Percentiles rank a stretch among this genome's conserved stretches.
These are phyloP conservation scores for Megalops cyprinoides DNA, from an alignment of 2,797 vertebrate species.

Conservation along the genomic window DNA sequence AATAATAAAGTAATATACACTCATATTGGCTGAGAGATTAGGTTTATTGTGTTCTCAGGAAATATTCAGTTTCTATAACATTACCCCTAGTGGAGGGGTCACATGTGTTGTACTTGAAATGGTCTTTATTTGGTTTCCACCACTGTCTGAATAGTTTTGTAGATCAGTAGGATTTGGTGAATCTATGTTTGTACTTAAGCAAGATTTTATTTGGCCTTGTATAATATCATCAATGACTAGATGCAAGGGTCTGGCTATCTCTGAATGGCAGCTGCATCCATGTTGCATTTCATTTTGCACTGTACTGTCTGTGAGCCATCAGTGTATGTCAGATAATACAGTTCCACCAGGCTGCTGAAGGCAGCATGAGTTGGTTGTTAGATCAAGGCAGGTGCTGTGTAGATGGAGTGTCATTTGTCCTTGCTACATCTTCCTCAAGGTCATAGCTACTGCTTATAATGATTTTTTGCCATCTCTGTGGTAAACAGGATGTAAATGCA, in stretches of 20 bases:
- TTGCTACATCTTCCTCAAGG: slow-evolving; percentile 21
- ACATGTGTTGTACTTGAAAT: slow-evolving; percentile 49
- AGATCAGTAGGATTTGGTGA: slow-evolving; percentile 50
- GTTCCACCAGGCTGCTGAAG: slow-evolving; percentile 31
- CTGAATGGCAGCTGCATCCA: slow-evolving; percentile 19
- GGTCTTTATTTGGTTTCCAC: slow-evolving; percentile 60
- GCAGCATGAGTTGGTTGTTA: slow-evolving; percentile 1
- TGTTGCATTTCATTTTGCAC: slow-evolving; percentile 8
- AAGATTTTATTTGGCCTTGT: slow-evolving; percentile 51
- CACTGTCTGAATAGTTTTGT: slow-evolving; percentile 48
- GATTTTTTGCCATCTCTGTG: no score
- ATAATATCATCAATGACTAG: slow-evolving; percentile 41
- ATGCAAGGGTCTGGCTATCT: slow-evolving; percentile 27
- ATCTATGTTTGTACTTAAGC: slow-evolving; percentile 58
- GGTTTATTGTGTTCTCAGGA: slow-evolving; percentile 34
- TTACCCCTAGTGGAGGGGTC: slow-evolving; percentile 51
- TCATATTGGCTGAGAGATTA: slow-evolving; percentile 29
- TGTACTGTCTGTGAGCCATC: slow-evolving; percentile 26
- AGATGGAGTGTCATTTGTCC: slow-evolving; percentile 3
- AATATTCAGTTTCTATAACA: slow-evolving; percentile 27
- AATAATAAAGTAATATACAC: slow-evolving; percentile 26
- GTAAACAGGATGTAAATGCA: no score
- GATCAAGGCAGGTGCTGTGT: slow-evolving; percentile 31
- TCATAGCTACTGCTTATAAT: not conserved
- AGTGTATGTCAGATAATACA: slow-evolving; percentile 16